Evolutionary conservation across 2,888 invertebrate species (phyloP).

Genomic region (Pollenia griseotomentosa): DNA sequence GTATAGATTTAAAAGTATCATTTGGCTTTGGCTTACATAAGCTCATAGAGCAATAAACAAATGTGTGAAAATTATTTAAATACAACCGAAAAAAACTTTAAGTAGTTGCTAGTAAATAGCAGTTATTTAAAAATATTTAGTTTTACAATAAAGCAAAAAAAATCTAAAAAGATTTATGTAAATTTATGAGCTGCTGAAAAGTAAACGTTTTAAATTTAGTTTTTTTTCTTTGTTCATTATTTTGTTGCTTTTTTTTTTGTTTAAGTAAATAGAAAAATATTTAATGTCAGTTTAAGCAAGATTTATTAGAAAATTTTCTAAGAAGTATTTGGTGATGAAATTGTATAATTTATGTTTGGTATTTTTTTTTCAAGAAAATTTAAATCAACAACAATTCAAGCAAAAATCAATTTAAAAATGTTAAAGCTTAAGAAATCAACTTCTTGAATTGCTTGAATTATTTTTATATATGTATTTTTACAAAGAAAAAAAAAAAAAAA

Average conservation of each 20-base stretch:
- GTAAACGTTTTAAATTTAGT: slow-evolving; percentile 65
- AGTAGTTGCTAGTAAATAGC: slow-evolving; percentile 38
- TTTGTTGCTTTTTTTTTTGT: slow-evolving; percentile 30
- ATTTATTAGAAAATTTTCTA: slow-evolving; percentile 66
- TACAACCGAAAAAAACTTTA: slow-evolving; percentile 46
- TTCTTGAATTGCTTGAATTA: too few relatives aligned
- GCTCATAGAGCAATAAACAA: slow-evolving; percentile 51
- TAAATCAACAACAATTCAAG: neutral
- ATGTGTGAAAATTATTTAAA: slow-evolving; percentile 73
- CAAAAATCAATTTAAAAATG: slow-evolving; percentile 14
- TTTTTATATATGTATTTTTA: too few relatives aligned
- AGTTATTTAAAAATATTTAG: slow-evolving; percentile 59
- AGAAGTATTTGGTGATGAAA: slow-evolving; percentile 69
- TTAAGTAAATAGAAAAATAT: slow-evolving; percentile 47
- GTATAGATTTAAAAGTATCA: slow-evolving; percentile 72
- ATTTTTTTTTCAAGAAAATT: neutral
- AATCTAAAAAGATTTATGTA: slow-evolving; percentile 61
- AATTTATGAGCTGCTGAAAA: slow-evolving; percentile 72
- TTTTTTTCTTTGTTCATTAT: slow-evolving; percentile 30
- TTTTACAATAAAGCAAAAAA: slow-evolving; percentile 39
- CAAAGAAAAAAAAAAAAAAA: too few relatives aligned
- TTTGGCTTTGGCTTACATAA: slow-evolving; percentile 58
- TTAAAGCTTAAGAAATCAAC: neutral
- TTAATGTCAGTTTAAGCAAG: slow-evolving; percentile 69
- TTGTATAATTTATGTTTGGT: slow-evolving; percentile 52